These are phyloP conservation scores for Choloepus hoffmanni DNA, from an alignment of 2,113 vertebrate species.

Conservation along the genomic window DNA sequence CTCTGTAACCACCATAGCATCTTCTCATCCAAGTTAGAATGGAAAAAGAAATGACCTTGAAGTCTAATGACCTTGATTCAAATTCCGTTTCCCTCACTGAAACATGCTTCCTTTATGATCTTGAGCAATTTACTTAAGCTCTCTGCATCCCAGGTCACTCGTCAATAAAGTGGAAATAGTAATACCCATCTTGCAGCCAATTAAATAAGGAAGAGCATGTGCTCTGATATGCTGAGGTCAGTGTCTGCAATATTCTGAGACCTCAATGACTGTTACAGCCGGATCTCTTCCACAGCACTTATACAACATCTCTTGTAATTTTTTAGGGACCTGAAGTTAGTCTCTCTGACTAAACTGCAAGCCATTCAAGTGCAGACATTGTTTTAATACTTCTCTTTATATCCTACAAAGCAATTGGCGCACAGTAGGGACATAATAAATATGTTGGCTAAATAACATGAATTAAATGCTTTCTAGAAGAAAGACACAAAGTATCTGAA, in stretches of 20 bases:
- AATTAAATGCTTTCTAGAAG: slow-evolving; percentile 33
- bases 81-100: not conserved
- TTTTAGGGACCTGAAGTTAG: not conserved
- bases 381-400: not conserved
- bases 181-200: not conserved
- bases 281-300: not conserved
- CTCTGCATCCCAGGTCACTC: not conserved
- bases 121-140: not conserved
- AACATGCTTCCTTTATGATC: not conserved
- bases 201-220: not conserved
- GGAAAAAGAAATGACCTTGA: slow-evolving; percentile 30
- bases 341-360: not conserved
- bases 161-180: not conserved
- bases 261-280: not conserved
- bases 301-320: not conserved
- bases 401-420: not conserved
- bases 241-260: not conserved
- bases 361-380: not conserved
- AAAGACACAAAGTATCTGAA: slow-evolving; percentile 29
- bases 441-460: not conserved
- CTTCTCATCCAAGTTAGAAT: not conserved
- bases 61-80: not conserved
- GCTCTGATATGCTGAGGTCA: not conserved
- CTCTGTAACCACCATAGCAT: not conserved
- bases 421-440: not conserved